Percentiles rank a stretch among this genome's conserved stretches.
Conservation (phyloP, 2,113 vertebrate species). For the Antechinus stuartii region DNA sequence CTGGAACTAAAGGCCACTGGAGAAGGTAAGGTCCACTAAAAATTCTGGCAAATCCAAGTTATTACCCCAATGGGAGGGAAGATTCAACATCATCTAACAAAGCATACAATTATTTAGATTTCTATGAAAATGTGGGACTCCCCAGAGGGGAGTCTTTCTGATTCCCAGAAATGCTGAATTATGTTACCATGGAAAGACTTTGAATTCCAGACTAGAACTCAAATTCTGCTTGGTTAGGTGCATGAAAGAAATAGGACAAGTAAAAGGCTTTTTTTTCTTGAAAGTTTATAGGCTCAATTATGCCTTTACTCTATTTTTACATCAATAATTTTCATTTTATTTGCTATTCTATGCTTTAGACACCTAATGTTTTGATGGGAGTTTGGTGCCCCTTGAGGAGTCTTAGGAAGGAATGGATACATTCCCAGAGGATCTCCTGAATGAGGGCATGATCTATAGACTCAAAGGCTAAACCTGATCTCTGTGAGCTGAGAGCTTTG, state of each 20-base stretch:
- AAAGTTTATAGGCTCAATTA: background rate
- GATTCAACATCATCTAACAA: background rate
- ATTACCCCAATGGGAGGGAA: background rate
- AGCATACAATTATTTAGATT: background rate
- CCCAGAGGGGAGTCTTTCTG: background rate
- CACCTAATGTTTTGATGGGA: background rate
- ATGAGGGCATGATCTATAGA: background rate
- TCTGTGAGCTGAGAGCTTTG: background rate
- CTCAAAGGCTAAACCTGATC: background rate
- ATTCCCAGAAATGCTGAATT: background rate
- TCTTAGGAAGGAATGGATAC: background rate
- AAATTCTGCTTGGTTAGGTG: background rate
- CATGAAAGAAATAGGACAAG: background rate
- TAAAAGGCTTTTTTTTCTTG: background rate
- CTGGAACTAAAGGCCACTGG: background rate
- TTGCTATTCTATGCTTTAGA: background rate
- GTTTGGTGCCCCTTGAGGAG: background rate
- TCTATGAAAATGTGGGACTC: background rate
- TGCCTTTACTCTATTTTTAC: background rate
- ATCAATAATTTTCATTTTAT: background rate
- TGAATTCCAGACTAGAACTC: background rate
- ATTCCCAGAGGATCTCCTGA: background rate
- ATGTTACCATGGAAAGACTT: background rate
- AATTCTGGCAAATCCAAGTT: background rate
- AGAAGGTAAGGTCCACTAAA: background rate